Evolutionary conservation across 2,797 vertebrate genomes (phyloP).

Genomic region (Thaleichthys pacificus): DNA sequence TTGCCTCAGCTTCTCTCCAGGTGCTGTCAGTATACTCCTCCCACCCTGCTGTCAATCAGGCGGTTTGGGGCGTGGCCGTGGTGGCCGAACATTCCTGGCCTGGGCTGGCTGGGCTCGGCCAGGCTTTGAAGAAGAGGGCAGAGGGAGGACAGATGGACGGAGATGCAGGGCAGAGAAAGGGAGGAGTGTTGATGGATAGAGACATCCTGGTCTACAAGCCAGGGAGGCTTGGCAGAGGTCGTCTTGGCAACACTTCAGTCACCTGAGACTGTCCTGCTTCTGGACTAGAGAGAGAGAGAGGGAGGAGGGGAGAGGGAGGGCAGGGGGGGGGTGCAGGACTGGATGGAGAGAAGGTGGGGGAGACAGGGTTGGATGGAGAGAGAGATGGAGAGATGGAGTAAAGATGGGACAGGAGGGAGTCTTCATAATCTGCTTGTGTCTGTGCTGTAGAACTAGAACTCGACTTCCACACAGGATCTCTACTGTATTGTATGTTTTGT

Average conservation of each 20-base stretch:
- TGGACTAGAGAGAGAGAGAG: neutral
- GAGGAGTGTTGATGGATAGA: constrained; percentile 16
- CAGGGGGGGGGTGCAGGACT: neutral
- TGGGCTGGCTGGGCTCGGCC: constrained; percentile 1
- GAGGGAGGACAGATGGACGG: constrained; percentile 16
- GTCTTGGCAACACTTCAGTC: constrained; percentile 17
- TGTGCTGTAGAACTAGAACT: too few relatives aligned
- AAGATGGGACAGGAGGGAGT: neutral
- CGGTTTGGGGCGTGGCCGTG: too few relatives aligned
- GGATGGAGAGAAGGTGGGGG: neutral
- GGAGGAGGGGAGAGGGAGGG: neutral
- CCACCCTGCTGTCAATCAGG: constrained; percentile 22
- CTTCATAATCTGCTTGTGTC: too few relatives aligned
- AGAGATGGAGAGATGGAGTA: neutral
- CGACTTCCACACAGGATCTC: too few relatives aligned
- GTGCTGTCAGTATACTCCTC: constrained; percentile 8
- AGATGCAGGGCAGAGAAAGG: constrained; percentile 10
- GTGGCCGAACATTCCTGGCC: constrained; percentile 21
- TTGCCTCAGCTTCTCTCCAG: constrained; percentile 15
- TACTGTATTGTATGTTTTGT: neutral
- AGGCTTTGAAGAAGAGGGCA: constrained; percentile 47
- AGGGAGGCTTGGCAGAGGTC: neutral
- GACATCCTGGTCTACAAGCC: neutral
- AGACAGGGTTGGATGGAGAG: neutral
- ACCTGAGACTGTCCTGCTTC: neutral